Percentiles rank a stretch among this genome's conserved stretches.
Evolutionary conservation across 2,888 invertebrate genomes (phyloP).

Genomic region (Plagodis pulveraria): DNA sequence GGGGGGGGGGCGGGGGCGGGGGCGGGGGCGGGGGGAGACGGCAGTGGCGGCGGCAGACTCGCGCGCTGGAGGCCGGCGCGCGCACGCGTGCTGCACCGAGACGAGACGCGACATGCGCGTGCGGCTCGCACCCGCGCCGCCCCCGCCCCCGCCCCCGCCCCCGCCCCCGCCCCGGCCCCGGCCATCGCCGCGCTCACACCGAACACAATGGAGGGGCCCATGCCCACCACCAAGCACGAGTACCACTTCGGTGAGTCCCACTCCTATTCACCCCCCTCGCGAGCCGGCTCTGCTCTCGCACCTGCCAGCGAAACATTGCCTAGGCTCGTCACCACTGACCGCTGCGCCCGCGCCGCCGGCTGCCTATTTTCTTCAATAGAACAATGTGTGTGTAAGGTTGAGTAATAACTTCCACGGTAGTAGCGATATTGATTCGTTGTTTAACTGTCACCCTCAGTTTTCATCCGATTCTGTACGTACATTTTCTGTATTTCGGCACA

Average conservation of each 20-base stretch:
- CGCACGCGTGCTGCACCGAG: constrained; percentile 38
- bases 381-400: too few relatives aligned
- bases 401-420: too few relatives aligned
- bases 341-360: neutral
- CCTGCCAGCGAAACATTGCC: neutral
- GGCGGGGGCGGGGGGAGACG: constrained; percentile 29
- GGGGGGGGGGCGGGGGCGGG: constrained; percentile 17
- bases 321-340: too few relatives aligned
- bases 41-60: constrained; percentile 33
- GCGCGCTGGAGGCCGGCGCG: constrained; percentile 38
- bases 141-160: constrained; percentile 48
- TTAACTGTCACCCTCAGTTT: too few relatives aligned
- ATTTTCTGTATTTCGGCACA: too few relatives aligned
- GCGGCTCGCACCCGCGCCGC: constrained; percentile 43
- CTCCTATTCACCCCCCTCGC: neutral
- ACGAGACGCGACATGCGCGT: constrained; percentile 20
- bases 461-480: too few relatives aligned
- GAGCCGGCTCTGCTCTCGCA: neutral
- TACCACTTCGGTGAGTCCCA: constrained; percentile 71
- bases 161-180: constrained; percentile 26
- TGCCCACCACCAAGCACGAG: constrained; percentile 63
- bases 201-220: constrained; percentile 46
- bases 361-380: too few relatives aligned
- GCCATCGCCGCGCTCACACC: constrained; percentile 32
- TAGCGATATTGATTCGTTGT: too few relatives aligned